phyloP scores from a whole-genome alignment of 2,797 vertebrate genomes.

The Amblyraja radiata region DNA sequence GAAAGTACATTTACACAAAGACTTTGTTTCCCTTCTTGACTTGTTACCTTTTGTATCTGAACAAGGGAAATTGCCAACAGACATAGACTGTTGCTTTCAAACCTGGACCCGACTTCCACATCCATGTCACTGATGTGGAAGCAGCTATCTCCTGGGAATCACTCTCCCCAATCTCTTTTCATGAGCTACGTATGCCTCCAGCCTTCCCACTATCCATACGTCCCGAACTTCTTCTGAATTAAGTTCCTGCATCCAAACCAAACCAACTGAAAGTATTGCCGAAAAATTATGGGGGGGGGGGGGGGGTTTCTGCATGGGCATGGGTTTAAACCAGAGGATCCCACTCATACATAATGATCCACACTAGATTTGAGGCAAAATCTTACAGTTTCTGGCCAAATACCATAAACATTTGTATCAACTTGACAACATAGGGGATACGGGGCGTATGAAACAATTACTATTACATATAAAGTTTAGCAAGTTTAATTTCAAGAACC shows the following conservation, averaged over 20 bases:
- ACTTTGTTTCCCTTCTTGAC: conserved; percentile 2
- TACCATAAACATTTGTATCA: background rate
- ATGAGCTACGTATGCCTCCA: background rate
- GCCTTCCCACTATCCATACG: background rate
- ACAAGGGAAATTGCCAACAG: background rate
- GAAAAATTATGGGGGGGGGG: background rate
- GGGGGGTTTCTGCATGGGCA: background rate
- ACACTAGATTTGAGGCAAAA: background rate
- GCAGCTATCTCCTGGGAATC: too few species aligned
- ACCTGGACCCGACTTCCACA: background rate
- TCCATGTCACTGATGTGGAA: background rate
- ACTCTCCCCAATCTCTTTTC: background rate
- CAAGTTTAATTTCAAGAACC: background rate
- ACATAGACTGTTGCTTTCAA: background rate
- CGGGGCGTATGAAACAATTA: background rate
- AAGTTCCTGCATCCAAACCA: background rate
- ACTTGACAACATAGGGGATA: background rate
- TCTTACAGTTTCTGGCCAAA: background rate
- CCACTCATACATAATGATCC: too few species aligned
- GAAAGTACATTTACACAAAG: conserved; percentile 6
- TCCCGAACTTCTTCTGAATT: background rate
- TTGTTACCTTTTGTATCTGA: background rate
- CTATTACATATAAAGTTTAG: background rate
- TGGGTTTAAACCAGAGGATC: background rate
- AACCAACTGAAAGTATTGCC: background rate